Evolutionary conservation across 2,797 vertebrate species (phyloP).

Genomic region (Gallinago stenura): DNA sequence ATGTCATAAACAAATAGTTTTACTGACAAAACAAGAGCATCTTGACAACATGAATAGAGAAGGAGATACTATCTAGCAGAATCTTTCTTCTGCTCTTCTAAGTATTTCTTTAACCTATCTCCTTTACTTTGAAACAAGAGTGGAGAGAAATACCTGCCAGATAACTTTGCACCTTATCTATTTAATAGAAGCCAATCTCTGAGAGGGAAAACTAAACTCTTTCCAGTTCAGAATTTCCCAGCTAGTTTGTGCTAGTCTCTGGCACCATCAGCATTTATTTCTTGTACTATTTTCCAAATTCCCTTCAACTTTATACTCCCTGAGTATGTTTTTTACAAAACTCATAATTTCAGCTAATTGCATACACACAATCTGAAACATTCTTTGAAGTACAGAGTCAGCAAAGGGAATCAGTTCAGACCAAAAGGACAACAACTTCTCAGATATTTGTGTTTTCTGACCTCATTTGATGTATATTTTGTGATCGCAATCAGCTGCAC

Average conservation of each 20-base stretch:
- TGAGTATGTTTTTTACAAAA: not conserved
- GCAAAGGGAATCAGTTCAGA: not conserved
- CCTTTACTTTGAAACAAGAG: not conserved
- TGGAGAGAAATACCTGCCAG: not conserved
- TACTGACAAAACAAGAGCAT: not conserved
- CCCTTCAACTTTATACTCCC: not conserved
- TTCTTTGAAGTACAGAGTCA: not conserved
- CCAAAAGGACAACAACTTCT: not conserved
- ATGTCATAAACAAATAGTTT: not conserved
- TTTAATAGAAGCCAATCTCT: not conserved
- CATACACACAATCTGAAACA: not conserved
- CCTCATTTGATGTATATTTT: not conserved
- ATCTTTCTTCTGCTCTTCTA: not conserved
- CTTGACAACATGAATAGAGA: not conserved
- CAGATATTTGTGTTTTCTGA: not conserved
- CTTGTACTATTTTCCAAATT: not conserved
- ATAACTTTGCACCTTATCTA: not conserved
- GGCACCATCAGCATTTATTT: not conserved
- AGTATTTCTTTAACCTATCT: not conserved
- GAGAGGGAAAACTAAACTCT: not conserved
- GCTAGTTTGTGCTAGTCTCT: not conserved
- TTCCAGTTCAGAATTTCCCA: not conserved
- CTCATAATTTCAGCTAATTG: not conserved
- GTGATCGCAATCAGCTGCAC: not conserved
- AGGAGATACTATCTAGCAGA: conserved; percentile 18